These are phyloP conservation scores for Ceuthmochares aereus DNA, from an alignment of 2,113 vertebrate species.

Conservation along the genomic window DNA sequence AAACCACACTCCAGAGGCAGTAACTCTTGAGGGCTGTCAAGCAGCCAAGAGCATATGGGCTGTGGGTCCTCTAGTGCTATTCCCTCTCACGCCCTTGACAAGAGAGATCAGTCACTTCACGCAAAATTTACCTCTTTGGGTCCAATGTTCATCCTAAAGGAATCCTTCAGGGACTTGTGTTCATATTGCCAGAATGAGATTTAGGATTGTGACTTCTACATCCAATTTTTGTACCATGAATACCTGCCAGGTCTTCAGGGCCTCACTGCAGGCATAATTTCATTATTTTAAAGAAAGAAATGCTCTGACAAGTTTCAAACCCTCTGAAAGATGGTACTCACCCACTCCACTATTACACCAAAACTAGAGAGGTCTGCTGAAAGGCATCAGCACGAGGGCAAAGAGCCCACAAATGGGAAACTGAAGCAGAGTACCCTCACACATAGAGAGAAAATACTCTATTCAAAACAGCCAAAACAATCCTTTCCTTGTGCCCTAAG, in stretches of 20 bases:
- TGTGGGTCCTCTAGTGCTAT: not conserved
- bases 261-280: not conserved
- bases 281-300: not conserved
- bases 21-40: not conserved
- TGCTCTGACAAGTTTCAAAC: not conserved
- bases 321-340: not conserved
- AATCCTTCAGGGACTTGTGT: not conserved
- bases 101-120: not conserved
- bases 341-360: not conserved
- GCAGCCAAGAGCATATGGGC: not conserved
- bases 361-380: not conserved
- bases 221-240: not conserved
- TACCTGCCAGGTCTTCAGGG: not conserved
- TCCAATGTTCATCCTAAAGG: not conserved
- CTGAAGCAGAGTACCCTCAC: not conserved
- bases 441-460: not conserved
- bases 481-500: not conserved
- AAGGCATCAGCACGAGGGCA: fast-evolving
- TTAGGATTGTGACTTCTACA: not conserved
- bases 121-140: not conserved
- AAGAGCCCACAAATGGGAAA: not conserved
- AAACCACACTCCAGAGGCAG: not conserved
- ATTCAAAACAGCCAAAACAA: not conserved
- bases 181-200: not conserved
- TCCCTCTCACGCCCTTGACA: not conserved